These are phyloP conservation scores for Ciona savignyi DNA, from an alignment of 23 tunicate species.

Conservation along the genomic window DNA sequence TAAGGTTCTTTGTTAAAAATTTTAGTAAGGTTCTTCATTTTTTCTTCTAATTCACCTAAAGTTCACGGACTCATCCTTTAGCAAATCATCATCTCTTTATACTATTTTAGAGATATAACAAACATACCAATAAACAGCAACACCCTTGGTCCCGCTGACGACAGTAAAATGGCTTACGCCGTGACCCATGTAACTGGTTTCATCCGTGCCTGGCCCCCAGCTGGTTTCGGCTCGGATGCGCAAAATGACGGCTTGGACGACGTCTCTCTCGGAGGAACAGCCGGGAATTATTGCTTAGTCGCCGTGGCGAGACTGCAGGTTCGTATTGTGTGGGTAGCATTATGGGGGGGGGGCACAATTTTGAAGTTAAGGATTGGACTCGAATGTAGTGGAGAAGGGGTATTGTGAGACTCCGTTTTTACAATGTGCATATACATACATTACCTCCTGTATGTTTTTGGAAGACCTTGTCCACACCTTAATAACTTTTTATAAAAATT, in stretches of 20 bases:
- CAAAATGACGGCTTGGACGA: conserved; percentile 48
- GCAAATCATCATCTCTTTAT: too few relatives aligned
- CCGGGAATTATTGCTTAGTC: conserved; percentile 68
- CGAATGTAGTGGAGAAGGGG: too few relatives aligned
- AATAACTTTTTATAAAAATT: too few relatives aligned
- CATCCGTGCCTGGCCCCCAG: conserved; percentile 89
- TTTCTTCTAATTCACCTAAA: too few relatives aligned
- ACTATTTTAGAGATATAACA: background rate
- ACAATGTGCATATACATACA: too few relatives aligned
- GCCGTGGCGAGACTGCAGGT: conserved; percentile 87
- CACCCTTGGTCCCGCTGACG: conserved; percentile 17
- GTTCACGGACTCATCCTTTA: too few relatives aligned
- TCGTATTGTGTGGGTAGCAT: background rate
- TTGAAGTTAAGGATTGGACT: too few relatives aligned
- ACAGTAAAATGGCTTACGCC: conserved; percentile 44
- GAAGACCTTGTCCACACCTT: too few relatives aligned
- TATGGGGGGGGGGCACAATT: background rate
- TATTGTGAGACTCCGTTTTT: too few relatives aligned
- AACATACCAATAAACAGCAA: background rate
- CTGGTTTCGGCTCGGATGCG: conserved; percentile 66
- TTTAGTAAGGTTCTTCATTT: too few relatives aligned
- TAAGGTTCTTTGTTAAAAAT: too few relatives aligned
- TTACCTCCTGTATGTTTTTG: too few relatives aligned
- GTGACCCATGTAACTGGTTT: conserved; percentile 92
- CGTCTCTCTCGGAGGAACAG: conserved; percentile 9